Conservation (phyloP, 2,113 vertebrate genomes). For the Climacteris rufus region DNA sequence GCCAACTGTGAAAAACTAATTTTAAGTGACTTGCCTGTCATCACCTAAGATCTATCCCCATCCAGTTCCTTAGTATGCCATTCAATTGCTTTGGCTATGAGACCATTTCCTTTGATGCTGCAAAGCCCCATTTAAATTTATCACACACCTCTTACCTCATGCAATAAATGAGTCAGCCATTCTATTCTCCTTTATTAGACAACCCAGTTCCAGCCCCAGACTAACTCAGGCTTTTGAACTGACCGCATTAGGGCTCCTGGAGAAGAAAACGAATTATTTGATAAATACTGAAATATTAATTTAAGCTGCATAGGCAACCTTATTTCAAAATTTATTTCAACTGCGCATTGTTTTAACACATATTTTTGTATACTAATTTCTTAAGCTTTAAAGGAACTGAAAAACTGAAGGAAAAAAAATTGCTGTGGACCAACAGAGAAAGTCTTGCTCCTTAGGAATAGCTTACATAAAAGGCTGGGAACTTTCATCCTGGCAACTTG, state of each 20-base stretch:
- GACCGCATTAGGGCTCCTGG: background rate
- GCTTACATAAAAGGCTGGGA: background rate
- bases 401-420: background rate
- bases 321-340: background rate
- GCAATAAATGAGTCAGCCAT: background rate
- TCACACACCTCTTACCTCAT: slow-evolving; percentile 7
- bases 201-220: background rate
- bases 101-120: slow-evolving; percentile 8
- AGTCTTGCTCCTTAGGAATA: background rate
- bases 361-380: background rate
- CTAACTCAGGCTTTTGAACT: background rate
- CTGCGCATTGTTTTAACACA: background rate
- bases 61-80: background rate
- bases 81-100: background rate
- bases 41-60: background rate
- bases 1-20: background rate
- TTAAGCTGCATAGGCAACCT: background rate
- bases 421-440: background rate
- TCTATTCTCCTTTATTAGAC: background rate
- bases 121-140: background rate
- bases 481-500: background rate
- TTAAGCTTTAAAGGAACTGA: background rate
- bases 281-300: background rate
- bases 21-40: background rate
- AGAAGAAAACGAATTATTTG: background rate